Evolutionary conservation across 2,113 vertebrate genomes (phyloP), one percentile per base, ranked within the genome.

Genomic region (Octodon degus): DNA sequence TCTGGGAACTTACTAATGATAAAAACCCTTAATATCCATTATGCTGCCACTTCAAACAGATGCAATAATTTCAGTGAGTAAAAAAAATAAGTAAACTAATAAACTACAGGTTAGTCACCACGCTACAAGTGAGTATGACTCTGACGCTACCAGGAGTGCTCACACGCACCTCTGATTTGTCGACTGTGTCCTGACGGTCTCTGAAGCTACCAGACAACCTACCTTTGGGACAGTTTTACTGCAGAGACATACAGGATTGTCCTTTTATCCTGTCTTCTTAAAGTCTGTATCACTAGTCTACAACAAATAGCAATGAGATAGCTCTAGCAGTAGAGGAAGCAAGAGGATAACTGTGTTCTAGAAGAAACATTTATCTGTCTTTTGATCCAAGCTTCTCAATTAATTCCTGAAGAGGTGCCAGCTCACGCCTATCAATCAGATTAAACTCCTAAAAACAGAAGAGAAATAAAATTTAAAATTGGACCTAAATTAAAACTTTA

Each of bases 341-440:
- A 88, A 94, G 85, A 95, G 40, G 53, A 9, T 77, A 92, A 86
- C 58, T 95, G 47, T 94, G 83, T 82, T 96, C 77, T 79, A 55
- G 65, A 86, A 96, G 95, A 96, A 96, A 85, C 58, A 58, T 98
- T 98, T 99, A 99, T 99, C 99, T 99, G 98, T 99, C 99, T 98
- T 99, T 99, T 88, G 99, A 99, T 96, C 99, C 99, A 93, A 99
- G 98, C 98, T 99, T 99, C 98, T 99, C 99, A 20, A 99, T 99
- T 97, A 99, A 98, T 97, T 99, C 99, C 97, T 99, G 99, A 98
- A 99, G 99, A 47, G 99, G 99, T 87, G 99, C 99, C 96, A 99
- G 97, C 97, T 99, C 99, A 97, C 99, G 98, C 53, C 99, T 98
- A 98, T 99, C 99, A 2, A 99, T 99, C 93, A 99, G 97, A 98